phyloP scores from a whole-genome alignment of 2,113 vertebrate genomes.

The Heteronetta atricapilla region DNA sequence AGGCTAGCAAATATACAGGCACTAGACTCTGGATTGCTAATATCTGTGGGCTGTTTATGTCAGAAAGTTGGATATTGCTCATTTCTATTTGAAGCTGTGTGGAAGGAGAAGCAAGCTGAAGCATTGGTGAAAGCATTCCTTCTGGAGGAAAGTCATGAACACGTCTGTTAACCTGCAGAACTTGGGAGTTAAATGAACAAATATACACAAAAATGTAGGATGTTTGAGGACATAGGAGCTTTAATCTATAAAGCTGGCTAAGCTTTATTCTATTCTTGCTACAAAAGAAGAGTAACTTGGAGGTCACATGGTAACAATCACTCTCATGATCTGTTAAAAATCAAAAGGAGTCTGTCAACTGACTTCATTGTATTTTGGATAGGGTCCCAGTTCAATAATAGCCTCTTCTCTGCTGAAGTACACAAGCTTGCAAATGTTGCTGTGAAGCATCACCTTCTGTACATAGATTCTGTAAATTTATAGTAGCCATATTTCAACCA shows the following conservation, averaged over 20 bases:
- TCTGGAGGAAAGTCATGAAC: background rate
- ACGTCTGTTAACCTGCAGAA: background rate
- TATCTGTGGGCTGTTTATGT: background rate
- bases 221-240: background rate
- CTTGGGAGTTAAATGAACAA: background rate
- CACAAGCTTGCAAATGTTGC: background rate
- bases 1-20: rapidly evolving
- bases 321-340: background rate
- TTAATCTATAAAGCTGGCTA: background rate
- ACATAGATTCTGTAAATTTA: background rate
- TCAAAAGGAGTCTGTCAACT: background rate
- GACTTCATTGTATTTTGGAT: background rate
- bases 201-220: background rate
- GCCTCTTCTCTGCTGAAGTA: background rate
- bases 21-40: background rate
- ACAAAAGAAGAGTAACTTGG: background rate
- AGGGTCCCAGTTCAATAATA: background rate
- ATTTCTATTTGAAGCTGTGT: background rate
- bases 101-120: background rate
- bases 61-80: background rate
- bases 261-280: background rate
- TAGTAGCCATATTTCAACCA: no score
- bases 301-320: background rate
- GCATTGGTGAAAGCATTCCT: background rate
- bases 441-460: background rate